phyloP scores from a whole-genome alignment of 2,888 invertebrate species.

The Agrochola macilenta region DNA sequence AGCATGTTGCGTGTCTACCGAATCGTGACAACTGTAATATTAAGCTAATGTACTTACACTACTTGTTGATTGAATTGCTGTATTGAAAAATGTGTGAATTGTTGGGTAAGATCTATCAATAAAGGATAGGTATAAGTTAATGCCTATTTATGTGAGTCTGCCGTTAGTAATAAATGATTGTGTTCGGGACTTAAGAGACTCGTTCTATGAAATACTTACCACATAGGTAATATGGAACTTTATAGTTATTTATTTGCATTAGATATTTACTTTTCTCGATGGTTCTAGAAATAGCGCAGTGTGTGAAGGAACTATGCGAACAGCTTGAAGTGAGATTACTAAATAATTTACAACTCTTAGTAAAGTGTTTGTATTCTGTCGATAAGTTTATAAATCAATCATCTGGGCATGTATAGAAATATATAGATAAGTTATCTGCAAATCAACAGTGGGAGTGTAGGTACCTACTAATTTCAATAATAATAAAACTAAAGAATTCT shows the following conservation, averaged over 20 bases:
- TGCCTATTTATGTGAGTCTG: constrained; percentile 53
- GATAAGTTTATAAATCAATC: neutral
- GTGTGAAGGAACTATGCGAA: constrained; percentile 5
- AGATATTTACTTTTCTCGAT: constrained; percentile 16
- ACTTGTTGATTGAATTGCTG: constrained; percentile 51
- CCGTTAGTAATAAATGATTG: constrained; percentile 40
- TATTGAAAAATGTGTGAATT: constrained; percentile 54
- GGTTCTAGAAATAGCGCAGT: constrained; percentile 6
- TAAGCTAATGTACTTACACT: constrained; percentile 40
- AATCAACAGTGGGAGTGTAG: constrained; percentile 1
- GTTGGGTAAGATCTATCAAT: constrained; percentile 48
- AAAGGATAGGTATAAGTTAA: constrained; percentile 50
- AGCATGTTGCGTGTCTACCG: constrained; percentile 82
- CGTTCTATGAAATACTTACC: constrained; percentile 25
- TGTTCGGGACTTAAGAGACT: constrained; percentile 26
- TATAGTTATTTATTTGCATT: constrained; percentile 7
- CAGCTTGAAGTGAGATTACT: constrained; percentile 8
- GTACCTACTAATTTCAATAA: constrained; percentile 7
- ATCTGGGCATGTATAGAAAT: constrained; percentile 1
- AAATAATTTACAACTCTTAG: neutral
- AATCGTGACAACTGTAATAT: constrained; percentile 53
- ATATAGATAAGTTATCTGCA: neutral
- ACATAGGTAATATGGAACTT: constrained; percentile 15
- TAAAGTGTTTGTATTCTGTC: neutral
- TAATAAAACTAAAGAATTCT: constrained; percentile 2